phyloP scores from a whole-genome alignment of 2,113 vertebrate species.

The Saguinus imperator region DNA sequence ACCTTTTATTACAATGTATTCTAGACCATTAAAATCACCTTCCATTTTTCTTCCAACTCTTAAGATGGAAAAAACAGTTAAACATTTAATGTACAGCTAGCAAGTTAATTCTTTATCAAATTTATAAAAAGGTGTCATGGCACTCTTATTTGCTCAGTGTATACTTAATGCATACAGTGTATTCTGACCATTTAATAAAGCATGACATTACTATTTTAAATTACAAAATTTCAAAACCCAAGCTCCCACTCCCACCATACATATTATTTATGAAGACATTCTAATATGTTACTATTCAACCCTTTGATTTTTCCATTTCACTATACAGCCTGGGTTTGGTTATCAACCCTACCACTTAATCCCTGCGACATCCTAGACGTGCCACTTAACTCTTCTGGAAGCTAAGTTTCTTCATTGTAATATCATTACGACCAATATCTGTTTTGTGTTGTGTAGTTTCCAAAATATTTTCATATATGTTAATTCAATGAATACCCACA shows the following conservation, averaged over 20 bases:
- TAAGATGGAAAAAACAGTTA: neutral
- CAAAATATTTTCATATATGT: neutral
- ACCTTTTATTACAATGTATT: slow-evolving; percentile 2
- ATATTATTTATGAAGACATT: neutral
- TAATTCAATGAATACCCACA: neutral
- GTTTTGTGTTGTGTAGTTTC: neutral
- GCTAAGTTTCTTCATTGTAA: neutral
- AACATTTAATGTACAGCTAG: neutral
- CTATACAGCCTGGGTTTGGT: neutral
- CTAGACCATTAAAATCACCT: neutral
- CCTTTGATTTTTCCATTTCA: neutral
- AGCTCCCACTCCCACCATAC: neutral
- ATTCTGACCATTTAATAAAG: neutral
- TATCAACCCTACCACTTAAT: neutral
- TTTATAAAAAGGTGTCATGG: neutral
- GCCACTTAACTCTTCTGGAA: neutral
- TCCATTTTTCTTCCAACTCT: neutral
- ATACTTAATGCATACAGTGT: neutral
- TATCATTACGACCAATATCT: neutral
- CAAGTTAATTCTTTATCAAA: neutral
- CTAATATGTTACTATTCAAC: neutral
- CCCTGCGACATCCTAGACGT: neutral
- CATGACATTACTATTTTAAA: neutral
- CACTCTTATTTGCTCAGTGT: neutral
- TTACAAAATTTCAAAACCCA: neutral